Evolutionary conservation across 2,113 vertebrate species (phyloP).

Genomic region (Poeciliopsis prolifica): DNA sequence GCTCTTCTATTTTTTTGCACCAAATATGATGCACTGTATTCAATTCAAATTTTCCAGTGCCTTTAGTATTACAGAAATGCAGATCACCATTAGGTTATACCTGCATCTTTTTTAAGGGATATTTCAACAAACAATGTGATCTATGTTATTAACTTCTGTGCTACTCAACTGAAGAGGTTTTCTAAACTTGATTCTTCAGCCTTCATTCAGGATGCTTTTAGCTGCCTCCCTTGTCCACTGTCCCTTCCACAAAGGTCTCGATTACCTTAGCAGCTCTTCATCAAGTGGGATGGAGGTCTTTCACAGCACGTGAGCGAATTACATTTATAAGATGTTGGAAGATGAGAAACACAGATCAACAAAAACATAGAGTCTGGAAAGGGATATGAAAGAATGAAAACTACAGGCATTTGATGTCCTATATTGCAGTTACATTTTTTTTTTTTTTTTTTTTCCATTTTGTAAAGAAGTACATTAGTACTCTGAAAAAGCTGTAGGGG

Average conservation of each 20-base stretch:
- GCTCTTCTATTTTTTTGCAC: neutral
- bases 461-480: neutral
- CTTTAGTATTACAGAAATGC: neutral
- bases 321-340: neutral
- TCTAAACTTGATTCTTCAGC: neutral
- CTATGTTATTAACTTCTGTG: neutral
- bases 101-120: neutral
- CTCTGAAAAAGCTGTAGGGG: neutral
- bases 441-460: neutral
- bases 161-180: neutral
- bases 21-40: neutral
- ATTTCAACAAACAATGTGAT: neutral
- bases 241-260: neutral
- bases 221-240: neutral
- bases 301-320: neutral
- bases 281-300: neutral
- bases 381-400: neutral
- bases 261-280: neutral
- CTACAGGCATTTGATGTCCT: neutral
- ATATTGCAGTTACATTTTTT: neutral
- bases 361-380: neutral
- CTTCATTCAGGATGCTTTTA: neutral
- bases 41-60: neutral
- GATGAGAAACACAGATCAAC: neutral
- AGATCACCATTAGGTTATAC: neutral